Base-by-base conservation (phyloP, 2,797 vertebrate species). In the Leptoclinus maculatus region DNA sequence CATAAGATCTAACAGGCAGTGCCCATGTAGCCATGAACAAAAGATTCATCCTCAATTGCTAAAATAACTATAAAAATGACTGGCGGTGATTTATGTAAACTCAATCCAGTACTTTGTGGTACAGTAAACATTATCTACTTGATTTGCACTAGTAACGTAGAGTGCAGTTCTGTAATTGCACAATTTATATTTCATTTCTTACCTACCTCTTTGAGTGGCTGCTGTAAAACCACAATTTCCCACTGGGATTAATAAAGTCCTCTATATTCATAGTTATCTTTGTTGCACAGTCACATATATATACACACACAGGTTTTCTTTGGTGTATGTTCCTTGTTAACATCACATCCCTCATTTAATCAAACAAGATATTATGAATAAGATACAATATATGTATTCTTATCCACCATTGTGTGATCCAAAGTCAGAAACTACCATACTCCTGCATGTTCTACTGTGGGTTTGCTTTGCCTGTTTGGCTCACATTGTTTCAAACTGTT, bases 1-100 rank as follows among this genome's bases (percentile, higher is more conserved):
- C 34, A 47, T 65, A 39, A 43, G 23, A 68, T 57, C 23, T 29
- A 65, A 21, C 21, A 23, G 49, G 63, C 32, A 49, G 27, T 56
- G 16, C 54, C 49, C 32, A 73, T 38, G 53, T 19, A 47, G 76
- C 27, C 41, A 25, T 76, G 4, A 57, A 66, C 32, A 57, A 34
- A 64, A 54, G 39, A 74, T 36, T 19, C 0, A 60, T 27, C 4
- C 5, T 36, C 16, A 38, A 1, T 45, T 60, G 17, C 38, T 66
- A 17, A 65, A n/a, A 65, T 21, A 23, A 36, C 25, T 32, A 72
- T 23, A 59, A 13, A 27, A 43, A 56, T 41, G 43, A 32, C 21
- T 29, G 23, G 3, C 7, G 7, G n/a, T 59, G 27, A 76, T 64
- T 73, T 29, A 51, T 66, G 5, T 36, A 29, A 51, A 60, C 14